phyloP scores from a whole-genome alignment of 1,140 invertebrate genomes.

The Cephus cinctus region DNA sequence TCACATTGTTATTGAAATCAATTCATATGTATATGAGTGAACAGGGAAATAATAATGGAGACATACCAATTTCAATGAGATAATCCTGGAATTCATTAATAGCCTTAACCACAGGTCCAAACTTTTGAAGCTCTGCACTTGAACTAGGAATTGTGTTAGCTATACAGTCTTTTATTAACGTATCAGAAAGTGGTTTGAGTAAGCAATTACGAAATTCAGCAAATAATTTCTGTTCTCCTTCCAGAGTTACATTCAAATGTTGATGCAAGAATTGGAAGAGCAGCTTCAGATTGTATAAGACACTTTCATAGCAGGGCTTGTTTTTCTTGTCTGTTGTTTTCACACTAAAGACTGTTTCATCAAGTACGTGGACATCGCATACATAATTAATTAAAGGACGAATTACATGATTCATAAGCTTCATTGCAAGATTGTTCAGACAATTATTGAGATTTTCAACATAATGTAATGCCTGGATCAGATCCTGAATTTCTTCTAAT shows the following conservation, averaged over 20 bases:
- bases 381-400: slow-evolving; percentile 58
- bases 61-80: slow-evolving; percentile 58
- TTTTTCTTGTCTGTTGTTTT: slow-evolving; percentile 49
- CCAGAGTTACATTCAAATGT: slow-evolving; percentile 59
- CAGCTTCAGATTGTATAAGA: slow-evolving; percentile 62
- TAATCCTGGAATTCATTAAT: slow-evolving; percentile 69
- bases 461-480: slow-evolving; percentile 54
- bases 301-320: slow-evolving; percentile 57
- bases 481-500: slow-evolving; percentile 45
- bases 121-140: slow-evolving; percentile 67
- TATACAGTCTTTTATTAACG: slow-evolving; percentile 74
- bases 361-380: slow-evolving; percentile 46
- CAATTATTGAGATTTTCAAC: slow-evolving; percentile 53
- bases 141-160: slow-evolving; percentile 73
- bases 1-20: background rate
- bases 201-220: slow-evolving; percentile 63
- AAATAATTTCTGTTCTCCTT: slow-evolving; percentile 59
- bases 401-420: slow-evolving; percentile 57
- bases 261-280: slow-evolving; percentile 63
- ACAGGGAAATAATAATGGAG: background rate
- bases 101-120: slow-evolving; percentile 62
- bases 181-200: slow-evolving; percentile 62
- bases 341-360: slow-evolving; percentile 52
- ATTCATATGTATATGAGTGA: background rate
- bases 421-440: slow-evolving; percentile 55